phyloP scores from a whole-genome alignment of 2,797 vertebrate genomes.

The Austrolebias charrua region DNA sequence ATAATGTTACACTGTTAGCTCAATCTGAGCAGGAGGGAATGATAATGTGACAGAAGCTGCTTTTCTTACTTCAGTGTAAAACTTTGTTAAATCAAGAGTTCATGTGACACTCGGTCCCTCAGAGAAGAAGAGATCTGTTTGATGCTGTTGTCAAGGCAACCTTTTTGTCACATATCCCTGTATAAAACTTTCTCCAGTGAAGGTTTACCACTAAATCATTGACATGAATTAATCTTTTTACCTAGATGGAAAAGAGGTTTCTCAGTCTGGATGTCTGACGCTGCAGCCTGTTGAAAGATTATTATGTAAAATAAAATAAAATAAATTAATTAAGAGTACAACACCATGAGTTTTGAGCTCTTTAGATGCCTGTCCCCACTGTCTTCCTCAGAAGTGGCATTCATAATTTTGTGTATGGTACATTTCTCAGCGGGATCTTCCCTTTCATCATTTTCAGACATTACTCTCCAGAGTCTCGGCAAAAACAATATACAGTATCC shows the following conservation, averaged over 20 bases:
- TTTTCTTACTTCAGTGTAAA: neutral
- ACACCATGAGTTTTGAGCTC: neutral
- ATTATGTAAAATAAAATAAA: too few relatives aligned
- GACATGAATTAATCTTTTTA: conserved; percentile 10
- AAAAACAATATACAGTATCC: conserved; percentile 69
- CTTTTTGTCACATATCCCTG: conserved; percentile 27
- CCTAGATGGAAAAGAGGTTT: neutral
- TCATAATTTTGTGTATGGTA: conserved; percentile 30
- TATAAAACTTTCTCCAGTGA: conserved; percentile 10
- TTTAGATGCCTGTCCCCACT: neutral
- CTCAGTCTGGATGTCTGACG: conserved; percentile 4
- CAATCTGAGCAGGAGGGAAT: neutral
- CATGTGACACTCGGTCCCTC: conserved; percentile 14
- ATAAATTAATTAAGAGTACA: neutral
- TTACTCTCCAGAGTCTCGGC: conserved; percentile 42
- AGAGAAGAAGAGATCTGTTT: conserved; percentile 38
- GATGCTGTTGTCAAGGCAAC: conserved; percentile 36
- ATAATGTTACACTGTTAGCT: too few relatives aligned
- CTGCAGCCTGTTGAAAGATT: neutral
- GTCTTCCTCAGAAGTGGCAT: conserved; percentile 18
- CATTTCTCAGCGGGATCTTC: conserved; percentile 33
- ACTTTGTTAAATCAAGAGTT: conserved; percentile 3
- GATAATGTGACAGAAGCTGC: neutral
- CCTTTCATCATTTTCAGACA: conserved; percentile 56
- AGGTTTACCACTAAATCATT: conserved; percentile 15